Evolutionary conservation across 2,113 vertebrate species (phyloP).

Genomic region (Leptocoma aspasia): DNA sequence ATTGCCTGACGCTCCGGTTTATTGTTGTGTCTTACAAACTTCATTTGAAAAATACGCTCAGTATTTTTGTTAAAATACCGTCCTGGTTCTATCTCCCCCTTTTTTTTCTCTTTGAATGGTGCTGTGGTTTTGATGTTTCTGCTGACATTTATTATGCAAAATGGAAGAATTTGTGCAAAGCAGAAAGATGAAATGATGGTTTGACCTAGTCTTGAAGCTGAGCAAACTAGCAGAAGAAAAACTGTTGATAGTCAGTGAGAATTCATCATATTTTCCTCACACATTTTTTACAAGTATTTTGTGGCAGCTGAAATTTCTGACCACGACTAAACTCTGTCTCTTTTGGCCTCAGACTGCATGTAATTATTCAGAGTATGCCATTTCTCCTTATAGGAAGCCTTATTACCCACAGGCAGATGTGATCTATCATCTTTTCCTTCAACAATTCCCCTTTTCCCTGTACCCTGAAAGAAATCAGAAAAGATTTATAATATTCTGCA

Average conservation of each 20-base stretch:
- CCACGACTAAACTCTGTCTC: background rate
- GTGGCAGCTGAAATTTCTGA: background rate
- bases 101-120: background rate
- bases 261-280: background rate
- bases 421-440: conserved; percentile 8
- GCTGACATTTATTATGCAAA: background rate
- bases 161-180: background rate
- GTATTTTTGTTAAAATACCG: background rate
- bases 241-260: background rate
- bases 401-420: conserved; percentile 13
- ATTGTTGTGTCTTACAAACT: background rate
- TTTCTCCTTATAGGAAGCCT: background rate
- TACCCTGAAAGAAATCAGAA: background rate
- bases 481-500: conserved; percentile 19
- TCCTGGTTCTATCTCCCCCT: background rate
- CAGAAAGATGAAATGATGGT: background rate
- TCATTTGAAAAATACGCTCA: background rate
- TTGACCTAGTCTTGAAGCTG: background rate
- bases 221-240: background rate
- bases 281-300: background rate
- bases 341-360: background rate
- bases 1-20: background rate
- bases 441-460: background rate
- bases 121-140: background rate
- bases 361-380: background rate